Evolutionary conservation across 2,888 invertebrate species (phyloP).

Genomic region (Cheilosia vernalis): DNA sequence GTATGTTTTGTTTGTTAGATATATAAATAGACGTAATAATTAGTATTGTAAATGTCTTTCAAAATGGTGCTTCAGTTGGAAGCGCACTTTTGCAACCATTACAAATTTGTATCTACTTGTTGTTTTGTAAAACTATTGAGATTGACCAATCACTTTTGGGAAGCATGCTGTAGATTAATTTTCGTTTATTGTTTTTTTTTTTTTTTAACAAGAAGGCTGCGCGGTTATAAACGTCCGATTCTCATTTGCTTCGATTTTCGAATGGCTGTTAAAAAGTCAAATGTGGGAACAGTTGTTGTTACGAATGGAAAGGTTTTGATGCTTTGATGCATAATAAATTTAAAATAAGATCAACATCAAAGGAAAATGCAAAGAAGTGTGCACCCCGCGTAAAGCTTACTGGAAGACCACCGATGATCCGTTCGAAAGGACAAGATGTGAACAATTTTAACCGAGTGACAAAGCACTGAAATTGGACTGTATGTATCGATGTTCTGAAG

Average conservation of each 20-base stretch:
- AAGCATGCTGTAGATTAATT: background rate
- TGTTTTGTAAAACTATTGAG: background rate
- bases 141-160: background rate
- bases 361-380: too few species aligned
- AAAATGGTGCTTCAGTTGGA: slow-evolving; percentile 34
- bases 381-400: too few species aligned
- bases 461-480: too few species aligned
- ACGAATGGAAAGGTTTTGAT: background rate
- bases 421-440: too few species aligned
- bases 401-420: too few species aligned
- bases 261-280: background rate
- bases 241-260: too few species aligned
- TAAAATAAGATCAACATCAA: too few species aligned
- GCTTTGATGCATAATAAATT: background rate
- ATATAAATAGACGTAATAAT: slow-evolving; percentile 69
- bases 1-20: slow-evolving; percentile 33
- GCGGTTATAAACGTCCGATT: too few species aligned
- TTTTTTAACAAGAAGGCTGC: too few species aligned
- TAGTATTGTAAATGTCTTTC: slow-evolving; percentile 72
- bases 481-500: too few species aligned
- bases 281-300: background rate
- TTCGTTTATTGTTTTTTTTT: background rate
- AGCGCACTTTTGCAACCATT: slow-evolving; percentile 42
- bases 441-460: too few species aligned
- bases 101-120: slow-evolving; percentile 2